Percentiles rank a stretch among this genome's conserved stretches.
Conservation (phyloP, 2,113 vertebrate genomes). For the Oceanites oceanicus region DNA sequence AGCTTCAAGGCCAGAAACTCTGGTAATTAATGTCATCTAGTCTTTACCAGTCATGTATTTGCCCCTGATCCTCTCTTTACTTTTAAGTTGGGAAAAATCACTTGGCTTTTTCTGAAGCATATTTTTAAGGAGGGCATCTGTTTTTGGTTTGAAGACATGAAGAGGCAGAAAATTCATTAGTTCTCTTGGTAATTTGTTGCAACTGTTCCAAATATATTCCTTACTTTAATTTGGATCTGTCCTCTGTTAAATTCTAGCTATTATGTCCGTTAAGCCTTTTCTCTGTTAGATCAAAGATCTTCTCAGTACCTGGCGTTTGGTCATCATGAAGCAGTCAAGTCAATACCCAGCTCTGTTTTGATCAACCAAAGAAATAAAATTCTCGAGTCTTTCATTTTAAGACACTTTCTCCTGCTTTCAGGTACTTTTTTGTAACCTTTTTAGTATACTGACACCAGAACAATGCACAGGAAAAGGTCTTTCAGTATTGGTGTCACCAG, state of each 20-base stretch:
- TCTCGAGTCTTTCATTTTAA: background rate
- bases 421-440: background rate
- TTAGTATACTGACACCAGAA: background rate
- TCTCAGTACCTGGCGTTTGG: background rate
- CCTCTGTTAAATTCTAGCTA: background rate
- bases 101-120: background rate
- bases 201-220: background rate
- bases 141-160: background rate
- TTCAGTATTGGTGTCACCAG: background rate
- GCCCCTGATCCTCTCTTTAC: background rate
- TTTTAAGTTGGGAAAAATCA: background rate
- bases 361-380: background rate
- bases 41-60: rapidly evolving
- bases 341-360: background rate
- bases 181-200: background rate
- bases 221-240: background rate
- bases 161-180: background rate
- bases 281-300: background rate
- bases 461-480: background rate
- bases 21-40: background rate
- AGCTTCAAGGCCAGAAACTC: background rate
- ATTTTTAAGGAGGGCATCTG: background rate
- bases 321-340: background rate
- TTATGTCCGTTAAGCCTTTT: background rate
- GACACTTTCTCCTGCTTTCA: background rate